These are phyloP conservation scores for Cerastis rubricosa DNA, from an alignment of 2,888 invertebrate species.

Conservation along the genomic window DNA sequence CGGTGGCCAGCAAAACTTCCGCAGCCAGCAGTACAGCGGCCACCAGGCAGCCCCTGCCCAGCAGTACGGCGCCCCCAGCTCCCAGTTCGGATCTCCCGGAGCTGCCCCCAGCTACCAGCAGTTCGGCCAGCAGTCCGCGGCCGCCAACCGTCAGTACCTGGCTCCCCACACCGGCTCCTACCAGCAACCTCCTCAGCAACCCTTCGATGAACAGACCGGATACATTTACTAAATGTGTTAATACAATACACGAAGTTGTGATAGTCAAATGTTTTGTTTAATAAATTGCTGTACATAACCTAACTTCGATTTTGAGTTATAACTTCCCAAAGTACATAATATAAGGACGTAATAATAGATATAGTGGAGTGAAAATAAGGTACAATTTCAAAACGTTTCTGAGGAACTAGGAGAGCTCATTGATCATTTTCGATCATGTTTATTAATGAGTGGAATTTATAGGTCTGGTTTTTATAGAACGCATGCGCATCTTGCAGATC, in stretches of 20 bases:
- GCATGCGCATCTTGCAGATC: no score
- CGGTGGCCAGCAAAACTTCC: conserved; percentile 59
- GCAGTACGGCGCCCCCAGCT: conserved; percentile 64
- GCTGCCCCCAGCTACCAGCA: conserved; percentile 43
- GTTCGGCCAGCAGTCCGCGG: conserved; percentile 67
- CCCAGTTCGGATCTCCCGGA: conserved; percentile 64
- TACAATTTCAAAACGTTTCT: background rate
- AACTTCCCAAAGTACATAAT: background rate
- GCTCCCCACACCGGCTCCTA: conserved; percentile 75
- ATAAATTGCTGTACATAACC: conserved; percentile 22
- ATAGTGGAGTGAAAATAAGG: background rate
- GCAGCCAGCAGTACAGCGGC: conserved; percentile 35
- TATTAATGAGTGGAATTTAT: no score
- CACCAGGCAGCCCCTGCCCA: conserved; percentile 41
- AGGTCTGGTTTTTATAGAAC: no score
- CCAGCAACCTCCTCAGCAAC: conserved; percentile 82
- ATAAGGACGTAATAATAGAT: background rate
- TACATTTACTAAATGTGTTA: conserved; percentile 79
- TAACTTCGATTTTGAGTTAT: background rate
- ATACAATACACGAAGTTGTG: background rate
- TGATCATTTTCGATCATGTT: no score
- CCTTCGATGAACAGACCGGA: conserved; percentile 85
- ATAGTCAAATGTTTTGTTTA: conserved; percentile 25
- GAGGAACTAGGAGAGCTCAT: no score
- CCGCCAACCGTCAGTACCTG: conserved; percentile 82